These are phyloP conservation scores for Gavia stellata DNA, from an alignment of 2,113 vertebrate genomes.

Conservation along the genomic window DNA sequence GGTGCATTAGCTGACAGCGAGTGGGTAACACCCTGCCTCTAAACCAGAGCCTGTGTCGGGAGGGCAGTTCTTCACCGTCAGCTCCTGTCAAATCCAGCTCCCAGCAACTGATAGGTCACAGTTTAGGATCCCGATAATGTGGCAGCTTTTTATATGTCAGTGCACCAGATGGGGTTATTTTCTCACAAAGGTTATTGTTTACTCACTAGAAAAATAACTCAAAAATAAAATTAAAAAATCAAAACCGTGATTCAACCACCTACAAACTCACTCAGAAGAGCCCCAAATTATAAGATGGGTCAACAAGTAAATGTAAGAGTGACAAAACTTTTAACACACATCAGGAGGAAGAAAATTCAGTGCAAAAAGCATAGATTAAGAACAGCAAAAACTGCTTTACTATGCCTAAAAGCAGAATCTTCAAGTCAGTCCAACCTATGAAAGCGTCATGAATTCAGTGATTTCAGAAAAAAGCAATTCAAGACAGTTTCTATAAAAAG, in stretches of 20 bases:
- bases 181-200: slow-evolving; percentile 30
- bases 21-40: not conserved
- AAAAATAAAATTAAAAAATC: not conserved
- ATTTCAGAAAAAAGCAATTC: not conserved
- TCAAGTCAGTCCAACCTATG: not conserved
- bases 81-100: not conserved
- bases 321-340: not conserved
- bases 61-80: not conserved
- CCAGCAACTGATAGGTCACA: not conserved
- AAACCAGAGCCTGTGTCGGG: not conserved
- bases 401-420: not conserved
- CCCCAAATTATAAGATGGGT: not conserved
- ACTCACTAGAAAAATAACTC: not conserved
- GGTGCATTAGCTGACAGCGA: not conserved
- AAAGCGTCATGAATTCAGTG: not conserved
- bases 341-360: not conserved
- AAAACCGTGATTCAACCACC: slow-evolving; percentile 21
- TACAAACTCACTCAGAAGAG: not conserved
- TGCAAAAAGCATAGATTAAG: not conserved
- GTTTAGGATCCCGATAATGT: not conserved
- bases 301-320: not conserved
- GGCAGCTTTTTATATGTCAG: not conserved
- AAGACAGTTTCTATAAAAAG: not conserved
- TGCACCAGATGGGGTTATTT: slow-evolving; percentile 8
- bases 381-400: not conserved